Base-by-base conservation (phyloP, 2,797 vertebrate species). In the Neosilurus hyrtlii region DNA sequence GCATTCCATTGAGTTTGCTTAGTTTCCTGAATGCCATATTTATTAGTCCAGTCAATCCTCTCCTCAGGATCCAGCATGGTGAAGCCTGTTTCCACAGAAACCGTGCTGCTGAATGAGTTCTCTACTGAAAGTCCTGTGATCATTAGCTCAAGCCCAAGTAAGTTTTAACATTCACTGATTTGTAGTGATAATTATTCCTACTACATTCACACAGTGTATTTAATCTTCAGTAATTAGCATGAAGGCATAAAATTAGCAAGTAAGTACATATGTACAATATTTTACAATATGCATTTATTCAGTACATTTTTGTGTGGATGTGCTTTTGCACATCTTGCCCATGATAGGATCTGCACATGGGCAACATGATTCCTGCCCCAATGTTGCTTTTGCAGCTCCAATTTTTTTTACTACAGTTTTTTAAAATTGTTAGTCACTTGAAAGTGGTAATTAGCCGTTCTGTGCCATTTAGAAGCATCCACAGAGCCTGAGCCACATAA, bases 91-190 rank as follows among this genome's bases (percentile, higher is more conserved):
- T 15, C 85, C n/a, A 90, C 79, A 1, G 89, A 88, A 14, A 76
- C 61, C 0, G 15, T 77, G 43, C 77, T 1, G 22, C 80, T 86
- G 24, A 80, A 82, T 72, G 59, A 84, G 8, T 30, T 80, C 4
- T 77, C 91, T 77, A 91, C 92, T 2, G 85, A 89, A 7, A 84
- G 82, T 59, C 87, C 93, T 0, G 88, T 93, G 75, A 79, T 94
- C 30, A 90, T 92, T 66, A 92, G 90, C 73, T 91, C 92, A 5
- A 92, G 85, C 84, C 82, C 59, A 68, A 90, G 93, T 93, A 88
- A 70, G 91, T 84, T 63, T 82, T 20, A 70, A 59, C n/a, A 59
- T 7, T 30, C 26, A 66, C 22, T 61, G 30, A 81, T 52, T 49
- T 12, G 26, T 16, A 67, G 20, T 52, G n/a, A 14, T 37, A 66